These are phyloP conservation scores for Psammodynastes pulverulentus DNA, from an alignment of 2,113 vertebrate genomes.

Conservation along the genomic window DNA sequence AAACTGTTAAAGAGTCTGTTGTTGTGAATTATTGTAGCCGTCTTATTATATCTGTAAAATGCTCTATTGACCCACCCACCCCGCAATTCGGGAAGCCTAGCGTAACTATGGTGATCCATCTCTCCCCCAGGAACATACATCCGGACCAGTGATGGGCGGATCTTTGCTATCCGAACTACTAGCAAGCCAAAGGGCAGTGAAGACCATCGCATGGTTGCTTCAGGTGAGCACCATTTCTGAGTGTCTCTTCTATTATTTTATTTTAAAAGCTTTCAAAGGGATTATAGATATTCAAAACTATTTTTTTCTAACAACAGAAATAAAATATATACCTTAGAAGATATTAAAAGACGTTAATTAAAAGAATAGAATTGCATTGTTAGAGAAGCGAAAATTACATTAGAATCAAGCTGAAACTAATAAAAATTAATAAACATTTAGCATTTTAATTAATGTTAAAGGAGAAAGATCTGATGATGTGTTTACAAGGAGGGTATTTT, in stretches of 20 bases:
- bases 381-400: neutral
- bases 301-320: neutral
- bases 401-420: neutral
- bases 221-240: conserved; percentile 70
- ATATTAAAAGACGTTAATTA: neutral
- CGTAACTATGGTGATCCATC: neutral
- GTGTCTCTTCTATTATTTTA: neutral
- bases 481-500: neutral
- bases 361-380: neutral
- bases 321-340: neutral
- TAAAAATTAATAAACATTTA: neutral
- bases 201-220: conserved; percentile 73
- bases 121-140: conserved; percentile 88
- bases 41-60: neutral
- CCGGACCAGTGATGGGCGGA: conserved; percentile 92
- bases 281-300: neutral
- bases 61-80: neutral
- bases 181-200: conserved; percentile 83
- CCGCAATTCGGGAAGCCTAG: neutral
- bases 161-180: conserved; percentile 94
- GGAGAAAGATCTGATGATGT: neutral
- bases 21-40: neutral
- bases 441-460: neutral
- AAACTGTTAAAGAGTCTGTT: neutral
- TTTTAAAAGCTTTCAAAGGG: rapidly evolving